A percentile compares a stretch with the other conserved stretches of the same genome.
phyloP scores from a whole-genome alignment of 2,113 vertebrate genomes.

The Emydocephalus ijimae region DNA sequence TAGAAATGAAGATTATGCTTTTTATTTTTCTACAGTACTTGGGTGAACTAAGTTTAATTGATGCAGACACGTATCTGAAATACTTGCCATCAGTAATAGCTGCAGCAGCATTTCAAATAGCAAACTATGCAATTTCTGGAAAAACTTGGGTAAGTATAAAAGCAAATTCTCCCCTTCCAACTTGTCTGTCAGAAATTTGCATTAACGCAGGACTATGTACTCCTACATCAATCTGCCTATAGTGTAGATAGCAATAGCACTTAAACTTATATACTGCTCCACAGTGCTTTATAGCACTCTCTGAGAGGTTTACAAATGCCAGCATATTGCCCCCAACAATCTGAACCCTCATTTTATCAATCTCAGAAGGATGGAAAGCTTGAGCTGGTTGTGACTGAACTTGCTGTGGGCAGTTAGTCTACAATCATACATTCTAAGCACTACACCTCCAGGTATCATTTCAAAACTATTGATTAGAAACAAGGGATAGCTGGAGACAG shows the following conservation, averaged over 20 bases:
- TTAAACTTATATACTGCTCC: background rate
- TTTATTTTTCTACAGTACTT: conserved; percentile 76
- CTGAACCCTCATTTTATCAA: background rate
- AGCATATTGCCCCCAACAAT: background rate
- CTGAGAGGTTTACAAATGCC: no score
- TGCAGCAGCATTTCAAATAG: conserved; percentile 84
- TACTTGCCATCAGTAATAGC: conserved; percentile 91
- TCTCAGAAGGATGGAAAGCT: background rate
- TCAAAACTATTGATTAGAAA: background rate
- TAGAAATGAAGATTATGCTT: background rate
- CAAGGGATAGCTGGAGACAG: background rate
- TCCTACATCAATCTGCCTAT: background rate
- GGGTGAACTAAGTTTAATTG: conserved; percentile 89
- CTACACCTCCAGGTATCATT: background rate
- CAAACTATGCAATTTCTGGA: conserved; percentile 80
- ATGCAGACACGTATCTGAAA: conserved; percentile 91
- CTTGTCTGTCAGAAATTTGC: background rate
- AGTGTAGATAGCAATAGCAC: background rate
- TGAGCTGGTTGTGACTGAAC: background rate
- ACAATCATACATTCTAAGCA: background rate
- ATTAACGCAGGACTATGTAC: background rate
- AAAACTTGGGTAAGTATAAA: conserved; percentile 82
- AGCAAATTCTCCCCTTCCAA: background rate
- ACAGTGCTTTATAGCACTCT: background rate
- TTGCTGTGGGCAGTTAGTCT: background rate